phyloP scores from a whole-genome alignment of 2,113 vertebrate genomes.

The Brachyistius frenatus region DNA sequence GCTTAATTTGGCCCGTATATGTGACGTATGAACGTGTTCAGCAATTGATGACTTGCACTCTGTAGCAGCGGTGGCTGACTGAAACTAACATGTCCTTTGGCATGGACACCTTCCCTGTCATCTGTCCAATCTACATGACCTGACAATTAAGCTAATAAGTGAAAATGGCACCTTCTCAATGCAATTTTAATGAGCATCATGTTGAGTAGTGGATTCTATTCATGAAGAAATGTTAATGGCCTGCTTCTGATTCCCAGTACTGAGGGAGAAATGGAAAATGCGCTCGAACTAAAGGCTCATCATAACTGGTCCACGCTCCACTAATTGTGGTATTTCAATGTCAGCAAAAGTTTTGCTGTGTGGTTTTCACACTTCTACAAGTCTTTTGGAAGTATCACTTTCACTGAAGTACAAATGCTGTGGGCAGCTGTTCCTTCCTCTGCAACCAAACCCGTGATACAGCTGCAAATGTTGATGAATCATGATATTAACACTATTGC shows the following conservation, averaged over 20 bases:
- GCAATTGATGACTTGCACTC: conserved; percentile 66
- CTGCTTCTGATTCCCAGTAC: conserved; percentile 59
- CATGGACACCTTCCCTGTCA: conserved; percentile 77
- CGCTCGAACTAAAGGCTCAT: conserved; percentile 59
- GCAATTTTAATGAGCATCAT: conserved; percentile 82
- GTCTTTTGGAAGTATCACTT: not conserved
- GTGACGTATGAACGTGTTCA: conserved; percentile 65
- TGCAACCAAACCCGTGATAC: not conserved
- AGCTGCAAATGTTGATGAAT: not conserved
- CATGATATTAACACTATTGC: not conserved
- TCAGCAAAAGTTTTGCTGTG: conserved; percentile 41
- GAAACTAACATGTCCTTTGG: conserved; percentile 73
- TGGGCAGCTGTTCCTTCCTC: not conserved
- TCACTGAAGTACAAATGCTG: not conserved
- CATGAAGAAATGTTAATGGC: conserved; percentile 68
- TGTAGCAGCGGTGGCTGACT: conserved; percentile 50
- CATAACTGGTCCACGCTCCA: conserved; percentile 48
- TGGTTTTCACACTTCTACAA: conserved; percentile 6
- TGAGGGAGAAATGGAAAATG: conserved; percentile 57
- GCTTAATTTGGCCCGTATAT: conserved; percentile 74
- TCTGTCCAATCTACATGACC: conserved; percentile 79
- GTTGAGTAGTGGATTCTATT: conserved; percentile 66
- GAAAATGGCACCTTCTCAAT: conserved; percentile 80
- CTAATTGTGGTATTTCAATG: conserved; percentile 36
- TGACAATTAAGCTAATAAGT: conserved; percentile 84